Evolutionary conservation across 2,113 vertebrate genomes (phyloP).

Genomic region (Enhydra lutris): DNA sequence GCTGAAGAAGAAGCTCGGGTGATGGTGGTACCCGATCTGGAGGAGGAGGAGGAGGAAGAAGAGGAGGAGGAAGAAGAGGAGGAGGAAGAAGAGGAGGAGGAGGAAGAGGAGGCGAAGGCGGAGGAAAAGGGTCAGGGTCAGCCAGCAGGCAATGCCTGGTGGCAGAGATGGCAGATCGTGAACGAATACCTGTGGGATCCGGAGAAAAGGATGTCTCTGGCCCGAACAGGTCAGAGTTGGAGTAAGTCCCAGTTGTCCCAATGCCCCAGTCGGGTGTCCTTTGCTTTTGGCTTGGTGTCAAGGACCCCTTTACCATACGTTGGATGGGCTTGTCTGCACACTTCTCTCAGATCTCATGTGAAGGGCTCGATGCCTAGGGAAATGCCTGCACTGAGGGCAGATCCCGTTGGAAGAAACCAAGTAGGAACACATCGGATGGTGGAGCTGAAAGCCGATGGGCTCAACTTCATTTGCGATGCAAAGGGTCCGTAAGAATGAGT

Average conservation of each 20-base stretch:
- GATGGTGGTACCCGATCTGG: constrained; percentile 78
- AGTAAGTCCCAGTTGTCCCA: constrained; percentile 87
- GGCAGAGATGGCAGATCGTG: constrained; percentile 86
- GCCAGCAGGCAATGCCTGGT: constrained; percentile 77
- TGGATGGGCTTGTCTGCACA: constrained; percentile 44
- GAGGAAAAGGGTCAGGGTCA: constrained; percentile 68
- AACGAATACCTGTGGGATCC: constrained; percentile 95
- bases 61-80: background rate
- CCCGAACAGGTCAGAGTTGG: constrained; percentile 95
- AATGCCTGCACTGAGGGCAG: background rate
- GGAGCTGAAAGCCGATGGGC: background rate
- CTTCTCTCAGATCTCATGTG: constrained; percentile 18
- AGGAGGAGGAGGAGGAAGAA: too few relatives aligned
- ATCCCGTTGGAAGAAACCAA: background rate
- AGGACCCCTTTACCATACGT: constrained; percentile 58
- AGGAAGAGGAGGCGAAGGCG: constrained; percentile 82
- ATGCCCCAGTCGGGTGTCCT: constrained; percentile 52
- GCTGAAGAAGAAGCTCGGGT: constrained; percentile 54
- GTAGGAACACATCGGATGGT: background rate
- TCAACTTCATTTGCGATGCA: background rate
- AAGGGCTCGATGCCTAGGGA: background rate
- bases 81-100: constrained; percentile 56
- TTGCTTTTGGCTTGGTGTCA: background rate
- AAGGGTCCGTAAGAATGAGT: background rate
- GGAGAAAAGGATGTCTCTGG: constrained; percentile 94